A percentile compares a stretch with the other conserved stretches of the same genome.
phyloP scores from a whole-genome alignment of 2,888 invertebrate species.

The Galerucella calmariensis region DNA sequence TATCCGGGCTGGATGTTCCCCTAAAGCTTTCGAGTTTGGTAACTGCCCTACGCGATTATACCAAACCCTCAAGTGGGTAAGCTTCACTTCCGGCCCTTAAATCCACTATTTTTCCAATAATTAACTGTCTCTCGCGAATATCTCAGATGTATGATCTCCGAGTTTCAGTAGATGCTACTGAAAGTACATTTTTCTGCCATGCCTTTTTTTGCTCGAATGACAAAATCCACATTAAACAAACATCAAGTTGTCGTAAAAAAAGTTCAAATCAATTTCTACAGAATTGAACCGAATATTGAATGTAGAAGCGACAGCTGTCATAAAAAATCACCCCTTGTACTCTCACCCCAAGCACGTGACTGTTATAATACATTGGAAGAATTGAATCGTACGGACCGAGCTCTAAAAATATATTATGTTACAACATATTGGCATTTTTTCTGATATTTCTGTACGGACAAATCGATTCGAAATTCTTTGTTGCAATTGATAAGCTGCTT shows the following conservation, averaged over 20 bases:
- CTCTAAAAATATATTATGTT: constrained; percentile 22
- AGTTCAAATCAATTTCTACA: constrained; percentile 24
- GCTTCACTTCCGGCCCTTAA: no score
- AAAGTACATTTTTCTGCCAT: no score
- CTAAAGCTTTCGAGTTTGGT: no score
- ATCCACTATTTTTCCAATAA: no score
- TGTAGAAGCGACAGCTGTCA: constrained; percentile 32
- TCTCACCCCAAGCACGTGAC: constrained; percentile 29
- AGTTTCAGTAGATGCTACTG: no score
- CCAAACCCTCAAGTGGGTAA: no score
- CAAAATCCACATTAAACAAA: constrained; percentile 7
- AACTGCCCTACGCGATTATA: no score
- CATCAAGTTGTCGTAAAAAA: constrained; percentile 22
- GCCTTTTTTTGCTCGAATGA: not conserved
- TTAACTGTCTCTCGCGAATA: no score
- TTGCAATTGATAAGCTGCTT: constrained; percentile 5
- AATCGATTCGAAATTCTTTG: constrained; percentile 5
- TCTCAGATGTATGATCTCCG: no score
- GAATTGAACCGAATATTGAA: constrained; percentile 18
- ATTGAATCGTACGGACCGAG: constrained; percentile 16
- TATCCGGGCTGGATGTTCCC: no score
- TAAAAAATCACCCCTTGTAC: constrained; percentile 32
- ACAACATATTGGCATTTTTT: constrained; percentile 27
- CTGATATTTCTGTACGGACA: not conserved
- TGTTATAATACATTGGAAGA: constrained; percentile 28